phyloP scores from a whole-genome alignment of 2,113 vertebrate genomes.

The Eira barbara region DNA sequence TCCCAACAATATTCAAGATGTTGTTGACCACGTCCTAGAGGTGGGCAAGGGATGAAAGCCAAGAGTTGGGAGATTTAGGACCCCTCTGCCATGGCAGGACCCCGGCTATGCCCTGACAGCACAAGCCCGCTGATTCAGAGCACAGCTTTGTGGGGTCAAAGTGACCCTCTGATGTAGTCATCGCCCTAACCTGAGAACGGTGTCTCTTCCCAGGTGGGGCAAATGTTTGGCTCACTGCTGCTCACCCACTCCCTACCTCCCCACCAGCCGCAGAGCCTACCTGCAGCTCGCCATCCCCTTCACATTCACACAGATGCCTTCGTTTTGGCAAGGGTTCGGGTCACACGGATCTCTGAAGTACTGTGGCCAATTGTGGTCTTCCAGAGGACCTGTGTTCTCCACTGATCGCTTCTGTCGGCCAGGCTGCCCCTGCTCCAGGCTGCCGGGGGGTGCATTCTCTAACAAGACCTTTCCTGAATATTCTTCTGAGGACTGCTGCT shows the following conservation, averaged over 20 bases:
- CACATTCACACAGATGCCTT: conserved; percentile 85
- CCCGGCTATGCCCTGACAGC: background rate
- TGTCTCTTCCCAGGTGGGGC: background rate
- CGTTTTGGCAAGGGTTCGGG: conserved; percentile 89
- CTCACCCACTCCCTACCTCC: background rate
- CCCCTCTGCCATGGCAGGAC: background rate
- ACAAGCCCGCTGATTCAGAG: accelerated
- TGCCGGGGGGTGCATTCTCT: background rate
- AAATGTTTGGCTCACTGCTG: background rate
- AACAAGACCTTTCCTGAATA: accelerated
- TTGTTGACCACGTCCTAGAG: background rate
- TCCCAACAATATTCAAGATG: background rate
- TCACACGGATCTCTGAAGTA: conserved; percentile 78
- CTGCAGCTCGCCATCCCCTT: conserved; percentile 88
- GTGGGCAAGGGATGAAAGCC: background rate
- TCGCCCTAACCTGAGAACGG: background rate
- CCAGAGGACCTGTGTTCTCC: conserved; percentile 9
- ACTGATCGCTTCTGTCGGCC: conserved; percentile 72
- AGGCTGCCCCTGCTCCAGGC: background rate
- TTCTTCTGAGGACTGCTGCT: conserved; percentile 13
- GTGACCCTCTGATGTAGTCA: background rate
- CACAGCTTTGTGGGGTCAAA: background rate
- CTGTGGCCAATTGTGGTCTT: conserved; percentile 76
- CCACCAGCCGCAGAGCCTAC: conserved; percentile 66
- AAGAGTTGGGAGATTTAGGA: background rate